phyloP scores from a whole-genome alignment of 1,140 invertebrate species.

The Bombus impatiens region DNA sequence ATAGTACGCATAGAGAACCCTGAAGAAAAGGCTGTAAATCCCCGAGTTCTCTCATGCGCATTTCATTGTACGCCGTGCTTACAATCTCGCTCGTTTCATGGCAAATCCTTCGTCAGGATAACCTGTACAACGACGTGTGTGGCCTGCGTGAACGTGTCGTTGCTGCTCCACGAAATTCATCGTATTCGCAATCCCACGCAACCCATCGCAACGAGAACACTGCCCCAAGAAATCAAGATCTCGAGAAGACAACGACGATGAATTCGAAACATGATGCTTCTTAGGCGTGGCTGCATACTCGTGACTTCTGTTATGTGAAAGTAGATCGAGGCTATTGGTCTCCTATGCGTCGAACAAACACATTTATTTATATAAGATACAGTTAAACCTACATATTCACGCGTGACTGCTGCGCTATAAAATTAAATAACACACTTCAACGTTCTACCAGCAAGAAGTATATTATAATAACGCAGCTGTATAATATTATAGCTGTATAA shows the following conservation, averaged over 20 bases:
- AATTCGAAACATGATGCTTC: conserved; percentile 10
- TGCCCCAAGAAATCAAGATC: conserved; percentile 27
- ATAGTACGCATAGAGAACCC: conserved; percentile 54
- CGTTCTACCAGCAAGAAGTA: no score
- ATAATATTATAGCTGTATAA: no score
- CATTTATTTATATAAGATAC: no score
- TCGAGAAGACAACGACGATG: conserved; percentile 34
- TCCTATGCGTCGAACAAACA: neutral
- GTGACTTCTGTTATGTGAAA: conserved; percentile 7
- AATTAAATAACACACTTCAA: no score
- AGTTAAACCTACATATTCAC: no score
- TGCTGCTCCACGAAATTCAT: conserved; percentile 73
- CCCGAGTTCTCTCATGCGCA: conserved; percentile 64
- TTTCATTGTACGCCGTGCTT: conserved; percentile 71
- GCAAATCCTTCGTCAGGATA: conserved; percentile 66
- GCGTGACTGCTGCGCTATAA: no score
- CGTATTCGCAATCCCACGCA: conserved; percentile 73
- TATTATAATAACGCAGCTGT: no score
- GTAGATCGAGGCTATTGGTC: conserved; percentile 1
- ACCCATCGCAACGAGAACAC: conserved; percentile 67
- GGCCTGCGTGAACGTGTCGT: conserved; percentile 51
- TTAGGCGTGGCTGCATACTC: conserved; percentile 52
- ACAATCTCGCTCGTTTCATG: conserved; percentile 74
- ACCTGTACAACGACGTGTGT: conserved; percentile 74
- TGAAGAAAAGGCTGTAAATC: conserved; percentile 74